Base-by-base conservation (phyloP, 2,797 vertebrate genomes). In the Betta splendens region DNA sequence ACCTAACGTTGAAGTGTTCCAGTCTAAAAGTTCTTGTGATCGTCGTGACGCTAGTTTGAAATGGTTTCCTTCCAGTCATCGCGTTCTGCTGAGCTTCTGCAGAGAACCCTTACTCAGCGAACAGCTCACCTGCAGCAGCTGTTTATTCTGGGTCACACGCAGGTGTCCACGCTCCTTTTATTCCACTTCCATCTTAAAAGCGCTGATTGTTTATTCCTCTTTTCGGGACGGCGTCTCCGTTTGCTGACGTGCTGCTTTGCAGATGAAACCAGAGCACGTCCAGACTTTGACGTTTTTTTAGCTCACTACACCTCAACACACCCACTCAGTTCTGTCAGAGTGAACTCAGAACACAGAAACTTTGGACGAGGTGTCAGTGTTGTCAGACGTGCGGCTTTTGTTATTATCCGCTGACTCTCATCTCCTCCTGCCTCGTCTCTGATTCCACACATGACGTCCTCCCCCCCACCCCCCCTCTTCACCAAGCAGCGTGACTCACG, bases 41-140 rank as follows among this genome's bases (percentile, higher is more conserved):
- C 12, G 18, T 5, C 15, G 18, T 22, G n/a, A 26, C 13, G 9
- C 22, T 55, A 25, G 25, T 56, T 49, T 53, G 48, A 3, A 52
- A 9, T 37, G 11, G 16, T 31, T 49, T 39, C 65, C 26, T 66
- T 26, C 5, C 42, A n/a, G 47, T 62, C 36, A 69, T 33, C 57
- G 13, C 35, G 15, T 5, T 54, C 7, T 13, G 51, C n/a, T 6
- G 15, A 25, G n/a, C 48, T 52, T 45, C 36, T 40, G 38, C 25
- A 32, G 18, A 32, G n/a, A 42, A 47, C 38, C 28, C 35, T 16
- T 36, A 9, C n/a, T 0, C 25, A 22, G 26, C 3, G 65, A 43
- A 31, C 39, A 49, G 25, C 49, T 61, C 17, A 25, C n/a, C 16
- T 7, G 7, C 28, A 16, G 58, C 53, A 63, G 15, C 22, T 26